Conservation (phyloP, 2,113 vertebrate species). For the Antigone vipio region DNA sequence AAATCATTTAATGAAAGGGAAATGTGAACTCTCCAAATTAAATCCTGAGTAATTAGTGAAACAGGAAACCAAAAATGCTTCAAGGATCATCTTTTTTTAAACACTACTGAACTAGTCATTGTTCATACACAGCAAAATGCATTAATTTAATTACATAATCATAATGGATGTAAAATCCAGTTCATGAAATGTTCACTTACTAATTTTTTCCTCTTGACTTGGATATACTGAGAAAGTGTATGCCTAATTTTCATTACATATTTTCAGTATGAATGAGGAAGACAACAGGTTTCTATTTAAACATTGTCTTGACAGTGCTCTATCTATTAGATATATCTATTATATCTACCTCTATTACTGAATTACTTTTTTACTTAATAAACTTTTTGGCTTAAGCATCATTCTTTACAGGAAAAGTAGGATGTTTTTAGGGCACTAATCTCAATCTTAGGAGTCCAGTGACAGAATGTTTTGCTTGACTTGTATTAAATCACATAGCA, state of each 20-base stretch:
- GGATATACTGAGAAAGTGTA: not conserved
- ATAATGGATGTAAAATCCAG: not conserved
- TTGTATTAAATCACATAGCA: not conserved
- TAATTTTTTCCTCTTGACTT: not conserved
- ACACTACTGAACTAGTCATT: not conserved
- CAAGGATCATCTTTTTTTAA: constrained; percentile 40
- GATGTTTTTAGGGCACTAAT: not conserved
- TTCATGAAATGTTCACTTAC: not conserved
- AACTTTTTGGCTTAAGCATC: not conserved
- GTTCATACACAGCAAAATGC: constrained; percentile 11
- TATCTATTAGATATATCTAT: not conserved
- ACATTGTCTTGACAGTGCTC: not conserved
- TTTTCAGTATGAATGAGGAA: not conserved
- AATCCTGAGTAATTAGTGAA: constrained; percentile 39
- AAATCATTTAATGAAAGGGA: constrained; percentile 42
- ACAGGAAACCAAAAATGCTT: constrained; percentile 47
- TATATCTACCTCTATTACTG: not conserved
- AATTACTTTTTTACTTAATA: not conserved
- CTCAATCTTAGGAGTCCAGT: not conserved
- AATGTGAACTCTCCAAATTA: constrained; percentile 39
- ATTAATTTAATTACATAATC: constrained; percentile 49
- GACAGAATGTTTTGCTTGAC: not conserved
- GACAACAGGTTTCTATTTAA: not conserved
- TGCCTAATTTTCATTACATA: not conserved
- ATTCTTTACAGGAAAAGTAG: not conserved